phyloP scores from a whole-genome alignment of 2,797 vertebrate genomes.

The Borostomias antarcticus region DNA sequence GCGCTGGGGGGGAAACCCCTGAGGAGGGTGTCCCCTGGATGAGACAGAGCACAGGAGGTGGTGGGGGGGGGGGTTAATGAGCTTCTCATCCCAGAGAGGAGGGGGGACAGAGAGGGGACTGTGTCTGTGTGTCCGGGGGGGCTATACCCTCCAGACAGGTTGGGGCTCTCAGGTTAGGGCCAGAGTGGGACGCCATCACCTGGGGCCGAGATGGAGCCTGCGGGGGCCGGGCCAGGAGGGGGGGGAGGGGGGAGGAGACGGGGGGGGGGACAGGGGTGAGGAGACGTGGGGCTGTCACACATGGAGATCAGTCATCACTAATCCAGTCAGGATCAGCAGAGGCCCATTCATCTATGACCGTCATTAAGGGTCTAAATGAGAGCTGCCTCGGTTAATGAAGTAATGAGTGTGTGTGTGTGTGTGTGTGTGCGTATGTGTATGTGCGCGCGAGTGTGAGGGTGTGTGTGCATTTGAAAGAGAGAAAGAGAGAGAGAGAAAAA shows the following conservation, averaged over 20 bases:
- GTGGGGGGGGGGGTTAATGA: constrained; percentile 14
- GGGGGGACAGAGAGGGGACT: constrained; percentile 15
- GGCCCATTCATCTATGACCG: constrained; percentile 76
- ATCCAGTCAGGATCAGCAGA: constrained; percentile 77
- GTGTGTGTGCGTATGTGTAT: constrained; percentile 16
- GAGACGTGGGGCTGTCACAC: constrained; percentile 79
- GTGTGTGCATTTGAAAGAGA: not conserved
- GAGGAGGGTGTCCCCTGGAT: constrained; percentile 41
- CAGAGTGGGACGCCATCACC: constrained; percentile 12
- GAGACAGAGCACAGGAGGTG: constrained; percentile 3
- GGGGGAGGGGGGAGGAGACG: constrained; percentile 1
- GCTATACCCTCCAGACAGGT: constrained; percentile 47
- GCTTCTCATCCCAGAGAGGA: not conserved
- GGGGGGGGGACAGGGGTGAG: constrained; percentile 70
- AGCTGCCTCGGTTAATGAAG: constrained; percentile 76
- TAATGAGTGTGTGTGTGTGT: constrained; percentile 59
- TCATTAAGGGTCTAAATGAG: constrained; percentile 80
- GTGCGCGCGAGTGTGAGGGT: constrained; percentile 10
- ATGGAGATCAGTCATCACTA: constrained; percentile 77
- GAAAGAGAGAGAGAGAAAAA: not conserved
- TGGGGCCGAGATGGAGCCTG: constrained; percentile 29
- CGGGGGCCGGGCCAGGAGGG: not conserved
- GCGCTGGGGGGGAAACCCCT: constrained; percentile 28
- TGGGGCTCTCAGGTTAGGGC: constrained; percentile 37
- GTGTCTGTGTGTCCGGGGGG: constrained; percentile 9